Conservation (phyloP, 2,797 vertebrate species). For the Anguilla anguilla region DNA sequence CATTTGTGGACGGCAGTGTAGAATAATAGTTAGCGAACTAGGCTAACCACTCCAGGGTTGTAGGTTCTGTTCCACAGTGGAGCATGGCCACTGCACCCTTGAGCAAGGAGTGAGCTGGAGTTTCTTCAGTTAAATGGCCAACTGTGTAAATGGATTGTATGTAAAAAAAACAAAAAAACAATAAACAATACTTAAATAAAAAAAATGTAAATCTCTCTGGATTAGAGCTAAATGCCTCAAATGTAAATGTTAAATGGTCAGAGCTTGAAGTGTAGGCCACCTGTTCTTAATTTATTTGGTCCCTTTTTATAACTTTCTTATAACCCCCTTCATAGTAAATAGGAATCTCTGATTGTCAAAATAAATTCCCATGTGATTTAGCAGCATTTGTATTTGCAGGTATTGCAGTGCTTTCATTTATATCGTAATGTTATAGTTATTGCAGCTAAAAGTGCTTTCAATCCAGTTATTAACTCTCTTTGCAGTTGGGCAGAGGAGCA, state of each 20-base stretch:
- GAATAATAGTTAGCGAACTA: not conserved
- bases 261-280: not conserved
- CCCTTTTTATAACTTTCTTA: not conserved
- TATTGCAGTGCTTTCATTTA: not conserved
- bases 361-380: not conserved
- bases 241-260: not conserved
- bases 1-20: not conserved
- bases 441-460: not conserved
- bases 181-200: not conserved
- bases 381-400: not conserved
- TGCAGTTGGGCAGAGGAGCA: not conserved
- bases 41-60: no score
- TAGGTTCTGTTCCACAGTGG: not conserved
- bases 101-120: not conserved
- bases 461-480: not conserved
- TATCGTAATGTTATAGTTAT: not conserved
- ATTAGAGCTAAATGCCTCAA: not conserved
- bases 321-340: not conserved
- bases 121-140: not conserved
- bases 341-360: not conserved
- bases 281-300: not conserved
- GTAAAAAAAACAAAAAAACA: no score
- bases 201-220: not conserved
- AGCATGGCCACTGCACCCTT: not conserved
- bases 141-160: not conserved